phyloP scores from a whole-genome alignment of 2,113 vertebrate genomes.

The Anhinga rufa region DNA sequence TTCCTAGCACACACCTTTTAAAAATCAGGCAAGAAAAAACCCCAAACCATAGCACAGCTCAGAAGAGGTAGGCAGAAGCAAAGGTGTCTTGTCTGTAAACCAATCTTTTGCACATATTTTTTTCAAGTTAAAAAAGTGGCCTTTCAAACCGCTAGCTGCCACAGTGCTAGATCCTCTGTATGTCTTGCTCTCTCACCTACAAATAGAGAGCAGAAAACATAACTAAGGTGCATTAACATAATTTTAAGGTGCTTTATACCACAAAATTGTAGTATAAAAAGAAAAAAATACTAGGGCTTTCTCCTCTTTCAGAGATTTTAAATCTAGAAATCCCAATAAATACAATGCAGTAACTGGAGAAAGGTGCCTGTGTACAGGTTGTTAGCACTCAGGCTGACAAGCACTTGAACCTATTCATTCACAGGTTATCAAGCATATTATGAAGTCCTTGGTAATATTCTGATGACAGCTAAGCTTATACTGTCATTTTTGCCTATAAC shows the following conservation, averaged over 20 bases:
- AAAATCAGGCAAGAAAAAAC: background rate
- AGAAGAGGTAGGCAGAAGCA: background rate
- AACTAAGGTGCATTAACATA: background rate
- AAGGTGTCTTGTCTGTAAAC: background rate
- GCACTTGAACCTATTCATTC: background rate
- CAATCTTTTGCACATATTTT: background rate
- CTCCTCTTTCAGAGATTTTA: background rate
- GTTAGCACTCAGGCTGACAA: background rate
- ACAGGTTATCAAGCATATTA: background rate
- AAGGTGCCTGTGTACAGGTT: background rate
- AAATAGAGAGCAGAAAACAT: background rate
- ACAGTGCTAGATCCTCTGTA: background rate
- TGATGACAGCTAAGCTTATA: background rate
- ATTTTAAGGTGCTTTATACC: background rate
- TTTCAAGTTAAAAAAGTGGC: background rate
- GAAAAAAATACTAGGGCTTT: background rate
- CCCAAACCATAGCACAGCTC: background rate
- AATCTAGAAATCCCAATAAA: background rate
- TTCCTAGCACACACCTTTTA: background rate
- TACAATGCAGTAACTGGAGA: background rate
- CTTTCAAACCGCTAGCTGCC: background rate
- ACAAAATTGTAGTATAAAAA: background rate
- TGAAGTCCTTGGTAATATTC: background rate
- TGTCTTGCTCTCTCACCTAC: background rate
- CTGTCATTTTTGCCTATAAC: background rate